These are phyloP conservation scores for Halictus quadricinctus DNA, from an alignment of 2,888 invertebrate genomes.

Conservation along the genomic window DNA sequence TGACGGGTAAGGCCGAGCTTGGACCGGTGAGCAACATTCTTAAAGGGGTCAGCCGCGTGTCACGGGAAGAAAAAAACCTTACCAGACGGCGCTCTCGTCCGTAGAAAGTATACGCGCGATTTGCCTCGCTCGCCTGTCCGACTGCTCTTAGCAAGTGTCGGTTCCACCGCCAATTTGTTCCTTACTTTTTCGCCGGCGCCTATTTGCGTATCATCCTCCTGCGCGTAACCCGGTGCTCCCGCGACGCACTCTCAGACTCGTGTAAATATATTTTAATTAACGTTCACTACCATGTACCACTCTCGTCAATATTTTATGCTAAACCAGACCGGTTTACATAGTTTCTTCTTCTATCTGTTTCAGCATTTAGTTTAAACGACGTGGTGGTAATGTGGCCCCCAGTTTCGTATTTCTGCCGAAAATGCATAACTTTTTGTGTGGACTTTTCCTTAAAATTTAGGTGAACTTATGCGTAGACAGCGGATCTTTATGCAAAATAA, in stretches of 20 bases:
- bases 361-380: background rate
- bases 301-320: background rate
- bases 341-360: background rate
- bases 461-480: too few relatives aligned
- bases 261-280: background rate
- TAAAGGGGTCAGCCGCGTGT: conserved; percentile 68
- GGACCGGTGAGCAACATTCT: conserved; percentile 67
- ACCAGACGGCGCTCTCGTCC: conserved; percentile 24
- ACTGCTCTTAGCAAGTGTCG: conserved; percentile 26
- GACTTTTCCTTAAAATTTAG: too few relatives aligned
- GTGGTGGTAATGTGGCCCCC: too few relatives aligned
- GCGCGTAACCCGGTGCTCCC: background rate
- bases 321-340: background rate
- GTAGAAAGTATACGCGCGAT: conserved; percentile 17
- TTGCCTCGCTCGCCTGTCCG: background rate
- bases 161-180: conserved; percentile 23
- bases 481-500: too few relatives aligned
- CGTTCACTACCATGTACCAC: background rate
- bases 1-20: conserved; percentile 67
- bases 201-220: conserved; percentile 17
- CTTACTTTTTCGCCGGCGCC: conserved; percentile 16
- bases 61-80: conserved; percentile 68
- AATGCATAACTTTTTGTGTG: background rate
- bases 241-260: background rate
- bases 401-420: background rate